Conservation (phyloP, 1,140 invertebrate genomes). For the Pygmarrhopalites habei region DNA sequence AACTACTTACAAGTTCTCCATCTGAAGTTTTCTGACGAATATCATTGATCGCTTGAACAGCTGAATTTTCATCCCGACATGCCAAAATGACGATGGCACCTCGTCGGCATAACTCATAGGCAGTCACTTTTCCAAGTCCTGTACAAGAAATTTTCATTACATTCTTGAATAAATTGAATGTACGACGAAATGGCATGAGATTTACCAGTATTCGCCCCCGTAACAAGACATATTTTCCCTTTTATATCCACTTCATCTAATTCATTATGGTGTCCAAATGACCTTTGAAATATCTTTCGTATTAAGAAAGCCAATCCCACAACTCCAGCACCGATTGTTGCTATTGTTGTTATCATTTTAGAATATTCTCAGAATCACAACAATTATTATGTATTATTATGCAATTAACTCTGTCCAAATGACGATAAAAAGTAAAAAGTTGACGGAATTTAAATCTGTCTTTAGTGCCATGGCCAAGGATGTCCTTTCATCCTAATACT, state of each 20-base stretch:
- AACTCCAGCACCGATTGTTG: constrained; percentile 11
- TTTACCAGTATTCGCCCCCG: constrained; percentile 40
- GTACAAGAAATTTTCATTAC: not conserved
- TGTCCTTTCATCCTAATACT: too few relatives aligned
- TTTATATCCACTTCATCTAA: constrained; percentile 27
- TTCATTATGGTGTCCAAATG: constrained; percentile 26
- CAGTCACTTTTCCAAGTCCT: constrained; percentile 70
- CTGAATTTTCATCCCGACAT: constrained; percentile 57
- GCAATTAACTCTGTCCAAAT: not conserved
- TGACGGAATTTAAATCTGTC: too few relatives aligned
- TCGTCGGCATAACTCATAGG: constrained; percentile 56
- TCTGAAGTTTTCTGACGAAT: constrained; percentile 51
- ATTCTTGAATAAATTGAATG: constrained; percentile 43
- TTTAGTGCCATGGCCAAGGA: too few relatives aligned
- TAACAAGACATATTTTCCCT: constrained; percentile 49
- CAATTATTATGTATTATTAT: not conserved
- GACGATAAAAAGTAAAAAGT: too few relatives aligned
- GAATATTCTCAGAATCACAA: too few relatives aligned
- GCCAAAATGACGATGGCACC: constrained; percentile 66
- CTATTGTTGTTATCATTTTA: not conserved
- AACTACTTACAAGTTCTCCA: constrained; percentile 52
- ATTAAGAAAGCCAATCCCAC: not conserved
- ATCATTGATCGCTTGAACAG: constrained; percentile 53
- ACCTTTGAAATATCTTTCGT: constrained; percentile 14
- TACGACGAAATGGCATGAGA: not conserved